phyloP scores from a whole-genome alignment of 2,797 vertebrate genomes.

The Oreochromis mossambicus region DNA sequence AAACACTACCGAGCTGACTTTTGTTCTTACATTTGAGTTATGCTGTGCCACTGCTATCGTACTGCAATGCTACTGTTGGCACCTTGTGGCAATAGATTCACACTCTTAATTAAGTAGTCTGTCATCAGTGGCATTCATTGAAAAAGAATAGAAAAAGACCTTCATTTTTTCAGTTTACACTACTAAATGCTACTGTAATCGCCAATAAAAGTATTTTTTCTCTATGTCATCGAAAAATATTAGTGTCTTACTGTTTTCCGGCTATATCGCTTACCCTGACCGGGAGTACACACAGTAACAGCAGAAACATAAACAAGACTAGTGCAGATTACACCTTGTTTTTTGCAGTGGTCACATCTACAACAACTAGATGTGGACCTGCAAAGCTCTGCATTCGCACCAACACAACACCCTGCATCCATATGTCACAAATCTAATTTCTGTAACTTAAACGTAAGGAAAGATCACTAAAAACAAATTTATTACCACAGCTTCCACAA shows the following conservation, averaged over 20 bases:
- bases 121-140: not conserved
- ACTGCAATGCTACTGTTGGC: not conserved
- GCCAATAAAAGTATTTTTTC: not conserved
- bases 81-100: not conserved
- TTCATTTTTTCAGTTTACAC: not conserved
- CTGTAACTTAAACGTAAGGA: not conserved
- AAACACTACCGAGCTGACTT: not conserved
- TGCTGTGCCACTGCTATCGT: not conserved
- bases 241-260: not conserved
- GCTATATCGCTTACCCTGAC: not conserved
- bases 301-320: not conserved
- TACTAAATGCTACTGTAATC: not conserved
- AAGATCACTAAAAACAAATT: not conserved
- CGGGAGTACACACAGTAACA: not conserved
- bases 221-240: not conserved
- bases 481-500: not conserved
- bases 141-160: not conserved
- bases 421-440: not conserved
- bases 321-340: not conserved
- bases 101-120: not conserved
- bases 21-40: not conserved
- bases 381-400: not conserved
- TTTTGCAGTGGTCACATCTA: not conserved
- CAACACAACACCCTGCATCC: not conserved
- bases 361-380: not conserved